Evolutionary conservation across 2,888 invertebrate genomes (phyloP), one percentile per base, ranked within the genome.

Genomic region (Pyrocoelia pectoralis): DNA sequence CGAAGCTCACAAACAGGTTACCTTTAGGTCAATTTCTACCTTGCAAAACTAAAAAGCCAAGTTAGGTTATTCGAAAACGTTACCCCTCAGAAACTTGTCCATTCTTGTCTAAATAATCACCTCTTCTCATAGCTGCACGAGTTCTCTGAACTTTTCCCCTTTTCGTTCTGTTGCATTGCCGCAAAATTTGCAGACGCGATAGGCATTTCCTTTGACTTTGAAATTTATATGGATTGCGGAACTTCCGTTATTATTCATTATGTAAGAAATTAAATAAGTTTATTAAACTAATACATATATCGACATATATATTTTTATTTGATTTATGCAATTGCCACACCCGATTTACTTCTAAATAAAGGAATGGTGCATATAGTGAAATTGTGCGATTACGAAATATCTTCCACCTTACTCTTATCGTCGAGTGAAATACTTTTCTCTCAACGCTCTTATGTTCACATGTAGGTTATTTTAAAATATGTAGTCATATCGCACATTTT

Each of bases 181-280:
- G 46, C 17, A 46, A 52, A 13, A 56, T 46, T 56, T 41, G 52
- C 55, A 50, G 49, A 17, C 29, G 33, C 48, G 50, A 54, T 51
- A 33, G 63, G 63, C 46, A 63, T 63, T 63, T 63, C 58, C 63
- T 63, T 54, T 50, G 40, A 33, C 59, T 59, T 54, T 41, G 17
- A 29, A 50, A 50, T 43, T n/a, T n/a, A 33, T 13, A 17, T 18
- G 41, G 19, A 52, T 61, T 56, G 61, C 52, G 61, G 56, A 56
- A 61, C 54, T 61, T 61, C 61, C 61, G 52, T 29, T 40, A 24
- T 46, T 52, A 46, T 28, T 48, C 14, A 46, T 57, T 57, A 41
- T 38, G 56, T 14, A 57, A 57, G 9, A 18, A 10, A 18, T 24
- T 46, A 18, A 18, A 33, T 8, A 10, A 8, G n/a, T 46, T 17